These are phyloP conservation scores for Muscicapa adusta DNA, from an alignment of 2,113 vertebrate genomes.

Conservation along the genomic window DNA sequence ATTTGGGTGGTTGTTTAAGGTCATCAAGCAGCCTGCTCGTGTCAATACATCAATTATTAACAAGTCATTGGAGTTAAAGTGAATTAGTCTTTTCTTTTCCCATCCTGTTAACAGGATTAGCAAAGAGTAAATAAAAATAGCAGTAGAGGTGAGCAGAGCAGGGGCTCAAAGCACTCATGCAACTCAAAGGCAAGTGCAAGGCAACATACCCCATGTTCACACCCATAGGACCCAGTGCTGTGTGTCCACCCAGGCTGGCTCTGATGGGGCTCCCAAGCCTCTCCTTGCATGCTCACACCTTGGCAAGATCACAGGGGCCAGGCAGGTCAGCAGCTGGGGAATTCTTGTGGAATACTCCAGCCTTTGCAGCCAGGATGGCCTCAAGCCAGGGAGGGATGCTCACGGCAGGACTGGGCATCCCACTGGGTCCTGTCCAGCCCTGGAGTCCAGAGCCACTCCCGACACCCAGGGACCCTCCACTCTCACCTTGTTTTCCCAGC, in stretches of 20 bases:
- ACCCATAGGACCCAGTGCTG: fast-evolving
- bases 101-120: slow-evolving; percentile 16
- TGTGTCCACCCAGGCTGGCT: fast-evolving
- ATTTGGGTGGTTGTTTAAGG: slow-evolving; percentile 52
- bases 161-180: not conserved
- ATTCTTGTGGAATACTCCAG: not conserved
- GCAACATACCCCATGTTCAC: fast-evolving
- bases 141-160: not conserved
- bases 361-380: not conserved
- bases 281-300: not conserved
- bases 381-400: not conserved
- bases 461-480: no score
- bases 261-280: not conserved
- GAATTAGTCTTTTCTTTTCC: slow-evolving; percentile 4
- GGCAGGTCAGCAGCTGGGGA: not conserved
- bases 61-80: slow-evolving; percentile 41
- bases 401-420: fast-evolving
- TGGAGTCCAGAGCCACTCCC: not conserved
- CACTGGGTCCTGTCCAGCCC: fast-evolving
- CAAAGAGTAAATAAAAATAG: slow-evolving; percentile 33
- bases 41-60: slow-evolving; percentile 65
- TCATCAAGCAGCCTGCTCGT: slow-evolving; percentile 6
- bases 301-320: fast-evolving
- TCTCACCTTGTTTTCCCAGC: no score
- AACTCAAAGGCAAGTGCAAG: not conserved